Conservation (phyloP, 2,797 vertebrate genomes). For the Microcaecilia unicolor region DNA sequence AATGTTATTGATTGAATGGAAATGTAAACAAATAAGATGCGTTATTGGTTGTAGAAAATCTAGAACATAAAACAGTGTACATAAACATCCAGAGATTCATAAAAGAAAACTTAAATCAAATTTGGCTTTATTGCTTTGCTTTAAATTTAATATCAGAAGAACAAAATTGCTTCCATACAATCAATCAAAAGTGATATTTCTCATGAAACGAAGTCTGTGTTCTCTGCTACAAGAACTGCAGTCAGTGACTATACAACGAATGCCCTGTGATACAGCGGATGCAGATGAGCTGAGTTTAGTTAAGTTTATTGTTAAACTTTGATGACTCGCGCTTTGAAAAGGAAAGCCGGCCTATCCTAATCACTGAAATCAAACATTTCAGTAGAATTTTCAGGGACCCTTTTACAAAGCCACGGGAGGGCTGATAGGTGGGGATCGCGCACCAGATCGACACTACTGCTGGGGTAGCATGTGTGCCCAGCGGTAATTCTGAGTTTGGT, state of each 20-base stretch:
- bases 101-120: slow-evolving; percentile 9
- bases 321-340: too few species aligned
- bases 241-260: too few species aligned
- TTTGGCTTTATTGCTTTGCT: slow-evolving; percentile 5
- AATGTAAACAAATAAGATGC: slow-evolving; percentile 15
- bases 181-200: too few species aligned
- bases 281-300: neutral
- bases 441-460: too few species aligned
- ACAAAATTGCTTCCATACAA: neutral
- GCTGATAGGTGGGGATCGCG: too few species aligned
- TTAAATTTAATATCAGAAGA: neutral
- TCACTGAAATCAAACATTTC: neutral
- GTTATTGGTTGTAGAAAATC: slow-evolving; percentile 1
- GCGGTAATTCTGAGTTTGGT: too few species aligned
- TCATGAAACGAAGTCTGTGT: too few species aligned
- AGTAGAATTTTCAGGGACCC: too few species aligned
- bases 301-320: too few species aligned
- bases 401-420: too few species aligned
- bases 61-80: neutral
- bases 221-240: too few species aligned
- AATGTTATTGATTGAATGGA: slow-evolving; percentile 19
- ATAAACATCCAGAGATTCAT: slow-evolving; percentile 6
- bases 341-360: neutral
- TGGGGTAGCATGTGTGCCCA: too few species aligned
- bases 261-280: neutral